Conservation (phyloP, 2,113 vertebrate species). For the Pyxicephalus adspersus region DNA sequence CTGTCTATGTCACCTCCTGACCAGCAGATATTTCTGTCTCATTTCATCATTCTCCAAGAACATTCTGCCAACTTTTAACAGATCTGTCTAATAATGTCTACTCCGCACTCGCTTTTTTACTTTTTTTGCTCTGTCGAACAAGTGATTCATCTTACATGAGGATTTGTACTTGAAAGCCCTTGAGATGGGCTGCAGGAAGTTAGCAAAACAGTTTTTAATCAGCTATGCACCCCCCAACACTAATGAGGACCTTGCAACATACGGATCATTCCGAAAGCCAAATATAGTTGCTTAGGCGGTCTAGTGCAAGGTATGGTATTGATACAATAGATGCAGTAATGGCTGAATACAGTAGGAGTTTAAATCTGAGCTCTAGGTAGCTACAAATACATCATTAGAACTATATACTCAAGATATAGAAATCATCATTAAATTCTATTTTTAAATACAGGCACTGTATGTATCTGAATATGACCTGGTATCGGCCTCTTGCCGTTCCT, state of each 20-base stretch:
- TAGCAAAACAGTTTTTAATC: neutral
- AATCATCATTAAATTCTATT: too few relatives aligned
- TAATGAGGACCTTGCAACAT: neutral
- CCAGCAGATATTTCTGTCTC: conserved; percentile 26
- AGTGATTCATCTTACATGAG: neutral
- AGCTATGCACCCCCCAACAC: neutral
- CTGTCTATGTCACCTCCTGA: conserved; percentile 7
- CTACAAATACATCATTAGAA: too few relatives aligned
- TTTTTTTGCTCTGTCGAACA: neutral
- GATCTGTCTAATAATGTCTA: neutral
- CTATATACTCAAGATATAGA: too few relatives aligned
- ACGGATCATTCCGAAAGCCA: too few relatives aligned
- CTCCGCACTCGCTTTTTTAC: neutral
- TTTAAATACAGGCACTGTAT: too few relatives aligned
- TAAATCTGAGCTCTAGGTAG: too few relatives aligned
- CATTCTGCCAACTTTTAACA: neutral
- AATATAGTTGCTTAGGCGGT: too few relatives aligned
- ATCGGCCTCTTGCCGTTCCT: too few relatives aligned
- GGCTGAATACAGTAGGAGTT: too few relatives aligned
- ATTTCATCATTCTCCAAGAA: conserved; percentile 27
- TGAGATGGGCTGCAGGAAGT: neutral
- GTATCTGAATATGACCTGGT: too few relatives aligned
- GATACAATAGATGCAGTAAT: too few relatives aligned
- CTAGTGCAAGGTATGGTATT: too few relatives aligned
- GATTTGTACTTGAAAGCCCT: neutral